Evolutionary conservation across 2,888 invertebrate species (phyloP).

Genomic region (Chirona hameri): DNA sequence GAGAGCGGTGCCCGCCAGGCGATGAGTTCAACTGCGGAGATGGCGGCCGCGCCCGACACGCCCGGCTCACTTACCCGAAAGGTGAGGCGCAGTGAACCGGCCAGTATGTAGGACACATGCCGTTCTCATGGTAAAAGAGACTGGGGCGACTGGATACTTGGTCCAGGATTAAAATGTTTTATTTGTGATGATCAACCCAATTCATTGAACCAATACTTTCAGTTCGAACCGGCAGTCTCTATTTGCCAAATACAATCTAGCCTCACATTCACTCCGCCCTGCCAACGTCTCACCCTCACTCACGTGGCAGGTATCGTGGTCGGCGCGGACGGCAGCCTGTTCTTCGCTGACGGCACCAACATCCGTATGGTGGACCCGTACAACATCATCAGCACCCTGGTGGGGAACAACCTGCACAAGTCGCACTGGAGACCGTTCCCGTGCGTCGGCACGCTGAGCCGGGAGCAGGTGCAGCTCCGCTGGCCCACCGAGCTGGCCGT

Average conservation of each 20-base stretch:
- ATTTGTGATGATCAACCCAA: too few relatives aligned
- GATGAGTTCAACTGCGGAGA: slow-evolving; percentile 96
- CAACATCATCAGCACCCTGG: slow-evolving; percentile 85
- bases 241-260: too few relatives aligned
- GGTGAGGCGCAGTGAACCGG: slow-evolving; percentile 51
- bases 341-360: slow-evolving; percentile 94
- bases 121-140: too few relatives aligned
- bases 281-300: slow-evolving; percentile 68
- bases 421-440: slow-evolving; percentile 89
- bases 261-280: too few relatives aligned
- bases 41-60: slow-evolving; percentile 84
- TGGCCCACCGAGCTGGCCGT: slow-evolving; percentile 96
- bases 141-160: too few relatives aligned
- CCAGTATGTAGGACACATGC: too few relatives aligned
- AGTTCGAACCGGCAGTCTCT: too few relatives aligned
- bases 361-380: slow-evolving; percentile 88
- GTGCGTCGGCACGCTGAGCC: slow-evolving; percentile 71
- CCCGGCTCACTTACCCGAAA: slow-evolving; percentile 92
- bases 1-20: slow-evolving; percentile 86
- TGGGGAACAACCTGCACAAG: slow-evolving; percentile 82
- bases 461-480: slow-evolving; percentile 68
- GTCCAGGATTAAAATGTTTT: too few relatives aligned
- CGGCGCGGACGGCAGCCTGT: slow-evolving; percentile 83
- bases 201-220: too few relatives aligned
- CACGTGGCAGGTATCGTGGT: slow-evolving; percentile 94